Conservation (phyloP, 2,797 vertebrate genomes). For the Acrossocheilus wenchowensis region DNA sequence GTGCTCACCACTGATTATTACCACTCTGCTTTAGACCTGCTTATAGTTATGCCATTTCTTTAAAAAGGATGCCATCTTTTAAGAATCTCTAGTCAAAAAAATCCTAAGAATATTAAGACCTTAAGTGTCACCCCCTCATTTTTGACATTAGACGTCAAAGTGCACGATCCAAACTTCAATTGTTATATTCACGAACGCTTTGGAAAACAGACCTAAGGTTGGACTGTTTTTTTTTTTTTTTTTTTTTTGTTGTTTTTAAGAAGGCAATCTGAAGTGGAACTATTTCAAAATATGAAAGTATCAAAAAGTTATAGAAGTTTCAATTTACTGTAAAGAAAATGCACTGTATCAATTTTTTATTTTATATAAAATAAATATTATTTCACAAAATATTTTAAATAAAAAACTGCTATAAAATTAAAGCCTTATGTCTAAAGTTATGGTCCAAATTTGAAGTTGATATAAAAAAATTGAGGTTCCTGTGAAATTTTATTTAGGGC, state of each 20-base stretch:
- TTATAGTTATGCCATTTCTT: too few relatives aligned
- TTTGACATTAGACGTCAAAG: too few relatives aligned
- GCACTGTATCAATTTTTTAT: neutral
- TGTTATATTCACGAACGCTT: too few relatives aligned
- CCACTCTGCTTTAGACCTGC: too few relatives aligned
- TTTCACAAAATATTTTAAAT: neutral
- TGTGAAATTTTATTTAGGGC: neutral
- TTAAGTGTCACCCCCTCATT: too few relatives aligned
- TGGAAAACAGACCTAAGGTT: neutral
- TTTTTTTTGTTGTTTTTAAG: too few relatives aligned
- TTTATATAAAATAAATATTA: neutral
- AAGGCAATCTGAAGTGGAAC: neutral
- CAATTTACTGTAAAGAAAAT: neutral
- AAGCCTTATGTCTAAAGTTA: neutral
- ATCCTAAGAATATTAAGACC: too few relatives aligned
- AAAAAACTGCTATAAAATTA: neutral
- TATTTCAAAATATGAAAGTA: neutral
- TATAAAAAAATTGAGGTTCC: too few relatives aligned
- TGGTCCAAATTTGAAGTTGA: neutral
- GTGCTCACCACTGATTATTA: neutral
- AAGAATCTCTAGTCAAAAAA: neutral
- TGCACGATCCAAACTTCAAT: too few relatives aligned
- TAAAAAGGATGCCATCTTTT: neutral
- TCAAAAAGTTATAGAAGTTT: neutral
- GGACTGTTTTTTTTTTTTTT: neutral